Conservation (phyloP, 2,888 invertebrate genomes). For the Criorhina ranunculi region DNA sequence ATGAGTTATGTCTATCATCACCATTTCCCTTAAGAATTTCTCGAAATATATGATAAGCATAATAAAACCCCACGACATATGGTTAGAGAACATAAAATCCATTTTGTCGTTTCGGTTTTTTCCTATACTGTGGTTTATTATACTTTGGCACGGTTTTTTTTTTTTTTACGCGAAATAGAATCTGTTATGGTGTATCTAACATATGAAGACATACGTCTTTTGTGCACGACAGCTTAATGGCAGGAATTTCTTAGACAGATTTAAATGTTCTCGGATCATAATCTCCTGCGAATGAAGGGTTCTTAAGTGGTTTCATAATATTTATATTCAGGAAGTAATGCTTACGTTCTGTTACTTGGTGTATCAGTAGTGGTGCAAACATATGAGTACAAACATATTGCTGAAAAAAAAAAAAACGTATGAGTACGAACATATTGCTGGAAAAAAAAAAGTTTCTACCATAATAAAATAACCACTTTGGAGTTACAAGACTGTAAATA, state of each 20-base stretch:
- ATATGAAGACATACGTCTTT: conserved; percentile 38
- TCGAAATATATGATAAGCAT: conserved; percentile 30
- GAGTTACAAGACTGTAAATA: conserved; percentile 1
- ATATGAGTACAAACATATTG: not conserved
- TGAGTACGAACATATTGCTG: not conserved
- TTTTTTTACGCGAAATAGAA: conserved; percentile 25
- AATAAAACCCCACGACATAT: conserved; percentile 41
- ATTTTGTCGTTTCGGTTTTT: conserved; percentile 27
- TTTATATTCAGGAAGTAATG: conserved; percentile 25
- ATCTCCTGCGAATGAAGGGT: conserved; percentile 39
- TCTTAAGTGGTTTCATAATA: conserved; percentile 44
- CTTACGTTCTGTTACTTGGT: not conserved
- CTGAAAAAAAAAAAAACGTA: too few species aligned
- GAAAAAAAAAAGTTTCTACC: too few species aligned
- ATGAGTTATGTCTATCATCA: conserved; percentile 33
- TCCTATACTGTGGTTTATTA: conserved; percentile 35
- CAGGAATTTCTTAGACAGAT: conserved; percentile 26
- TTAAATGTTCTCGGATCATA: conserved; percentile 57
- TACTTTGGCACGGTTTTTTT: conserved; percentile 17
- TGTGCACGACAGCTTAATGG: conserved; percentile 42
- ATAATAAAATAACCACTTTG: conserved; percentile 4
- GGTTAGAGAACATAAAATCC: conserved; percentile 42
- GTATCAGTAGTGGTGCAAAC: not conserved
- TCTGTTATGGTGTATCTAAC: conserved; percentile 4
- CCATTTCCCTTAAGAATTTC: conserved; percentile 16